These are phyloP conservation scores for Timema podura DNA, from an alignment of 2,888 invertebrate genomes.

Conservation along the genomic window DNA sequence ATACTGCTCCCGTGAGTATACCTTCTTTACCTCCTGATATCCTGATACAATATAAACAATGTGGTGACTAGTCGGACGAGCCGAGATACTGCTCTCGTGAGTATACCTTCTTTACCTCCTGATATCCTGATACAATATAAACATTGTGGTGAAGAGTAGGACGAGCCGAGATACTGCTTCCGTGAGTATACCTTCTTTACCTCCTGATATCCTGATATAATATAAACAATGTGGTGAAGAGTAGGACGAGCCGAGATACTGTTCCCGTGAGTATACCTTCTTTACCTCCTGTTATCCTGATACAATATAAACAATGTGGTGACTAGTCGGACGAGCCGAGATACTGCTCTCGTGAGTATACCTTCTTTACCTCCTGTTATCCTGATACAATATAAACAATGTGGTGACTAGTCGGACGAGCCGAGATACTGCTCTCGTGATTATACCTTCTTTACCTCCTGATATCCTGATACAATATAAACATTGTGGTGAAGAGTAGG, in stretches of 20 bases:
- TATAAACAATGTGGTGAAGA: constrained; percentile 62
- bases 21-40: too few relatives aligned
- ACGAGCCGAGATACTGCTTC: constrained; percentile 70
- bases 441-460: too few relatives aligned
- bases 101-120: too few relatives aligned
- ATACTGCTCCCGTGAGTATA: constrained; percentile 70
- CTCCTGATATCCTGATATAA: too few relatives aligned
- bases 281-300: too few relatives aligned
- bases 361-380: too few relatives aligned
- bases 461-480: too few relatives aligned
- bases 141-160: constrained; percentile 72
- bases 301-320: constrained; percentile 52
- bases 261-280: constrained; percentile 63
- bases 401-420: constrained; percentile 74
- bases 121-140: too few relatives aligned
- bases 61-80: constrained; percentile 74
- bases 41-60: constrained; percentile 44
- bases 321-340: constrained; percentile 74
- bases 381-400: constrained; percentile 44
- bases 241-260: constrained; percentile 70
- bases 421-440: constrained; percentile 64
- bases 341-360: constrained; percentile 70
- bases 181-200: constrained; percentile 53
- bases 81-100: constrained; percentile 64
- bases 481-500: constrained; percentile 72